phyloP scores from a whole-genome alignment of 2,113 vertebrate genomes.

The Nesoenas mayeri region DNA sequence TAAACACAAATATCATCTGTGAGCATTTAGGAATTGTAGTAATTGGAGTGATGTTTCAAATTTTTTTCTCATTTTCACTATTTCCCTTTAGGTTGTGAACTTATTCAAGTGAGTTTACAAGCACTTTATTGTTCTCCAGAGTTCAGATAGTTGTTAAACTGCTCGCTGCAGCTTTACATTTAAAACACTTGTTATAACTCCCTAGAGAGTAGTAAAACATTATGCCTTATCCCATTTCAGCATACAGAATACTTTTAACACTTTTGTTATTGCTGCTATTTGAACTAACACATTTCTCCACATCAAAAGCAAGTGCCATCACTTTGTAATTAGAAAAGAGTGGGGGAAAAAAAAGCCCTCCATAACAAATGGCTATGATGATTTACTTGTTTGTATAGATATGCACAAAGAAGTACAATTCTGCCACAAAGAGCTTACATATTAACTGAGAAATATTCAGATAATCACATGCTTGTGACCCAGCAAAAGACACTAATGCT shows the following conservation, averaged over 20 bases:
- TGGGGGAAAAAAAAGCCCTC: background rate
- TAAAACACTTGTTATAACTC: slow-evolving; percentile 41
- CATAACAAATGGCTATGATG: background rate
- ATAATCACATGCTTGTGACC: background rate
- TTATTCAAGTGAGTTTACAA: slow-evolving; percentile 43
- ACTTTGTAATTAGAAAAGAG: background rate
- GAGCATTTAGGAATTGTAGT: background rate
- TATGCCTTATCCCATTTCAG: background rate
- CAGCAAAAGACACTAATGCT: background rate
- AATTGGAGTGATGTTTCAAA: background rate
- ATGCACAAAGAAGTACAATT: background rate
- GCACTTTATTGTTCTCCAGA: slow-evolving; percentile 45
- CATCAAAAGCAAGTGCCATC: background rate
- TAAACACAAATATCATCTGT: background rate
- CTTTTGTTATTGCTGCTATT: slow-evolving; percentile 7
- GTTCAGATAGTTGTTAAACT: slow-evolving; percentile 40
- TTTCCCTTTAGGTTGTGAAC: slow-evolving; percentile 43
- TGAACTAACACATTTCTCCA: background rate
- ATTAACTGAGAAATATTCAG: background rate
- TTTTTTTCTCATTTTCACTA: background rate
- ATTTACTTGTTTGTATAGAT: background rate
- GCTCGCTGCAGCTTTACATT: background rate
- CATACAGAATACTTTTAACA: slow-evolving; percentile 18
- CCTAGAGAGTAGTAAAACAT: slow-evolving; percentile 3
- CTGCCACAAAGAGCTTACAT: background rate